Percentiles rank a stretch among this genome's conserved stretches.
These are phyloP conservation scores for Calliopum simillimum DNA, from an alignment of 2,888 invertebrate species.

Conservation along the genomic window DNA sequence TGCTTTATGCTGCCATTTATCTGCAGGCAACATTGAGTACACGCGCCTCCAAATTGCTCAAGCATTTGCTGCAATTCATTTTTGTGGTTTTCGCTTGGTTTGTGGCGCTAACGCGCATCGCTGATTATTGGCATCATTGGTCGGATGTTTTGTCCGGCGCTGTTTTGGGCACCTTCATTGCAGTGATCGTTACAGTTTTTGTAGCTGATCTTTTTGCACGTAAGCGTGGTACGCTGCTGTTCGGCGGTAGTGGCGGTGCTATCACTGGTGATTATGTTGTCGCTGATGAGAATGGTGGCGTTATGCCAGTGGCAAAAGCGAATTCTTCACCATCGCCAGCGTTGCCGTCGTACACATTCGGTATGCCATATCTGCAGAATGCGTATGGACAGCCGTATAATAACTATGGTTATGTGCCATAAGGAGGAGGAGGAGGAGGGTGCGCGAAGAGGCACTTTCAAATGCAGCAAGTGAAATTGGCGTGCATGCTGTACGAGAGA, in stretches of 20 bases:
- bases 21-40: constrained; percentile 87
- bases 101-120: constrained; percentile 56
- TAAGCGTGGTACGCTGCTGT: constrained; percentile 41
- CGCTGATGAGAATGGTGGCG: constrained; percentile 23
- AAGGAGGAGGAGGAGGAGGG: constrained; percentile 36
- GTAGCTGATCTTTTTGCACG: constrained; percentile 56
- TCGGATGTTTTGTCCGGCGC: constrained; percentile 58
- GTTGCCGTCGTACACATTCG: constrained; percentile 60
- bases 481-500: background rate
- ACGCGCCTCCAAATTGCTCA: constrained; percentile 82
- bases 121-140: constrained; percentile 61
- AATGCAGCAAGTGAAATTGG: background rate
- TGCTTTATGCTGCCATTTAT: constrained; percentile 88
- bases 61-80: constrained; percentile 80
- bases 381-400: constrained; percentile 61
- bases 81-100: constrained; percentile 62
- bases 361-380: constrained; percentile 58
- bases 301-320: constrained; percentile 40
- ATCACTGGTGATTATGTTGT: constrained; percentile 23
- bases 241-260: constrained; percentile 32
- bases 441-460: constrained; percentile 1
- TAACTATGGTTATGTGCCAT: constrained; percentile 62
- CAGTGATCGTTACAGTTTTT: constrained; percentile 52
- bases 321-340: constrained; percentile 48
- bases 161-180: constrained; percentile 52